Conservation (phyloP, 2,888 invertebrate species). For the Ceraclea dissimilis region DNA sequence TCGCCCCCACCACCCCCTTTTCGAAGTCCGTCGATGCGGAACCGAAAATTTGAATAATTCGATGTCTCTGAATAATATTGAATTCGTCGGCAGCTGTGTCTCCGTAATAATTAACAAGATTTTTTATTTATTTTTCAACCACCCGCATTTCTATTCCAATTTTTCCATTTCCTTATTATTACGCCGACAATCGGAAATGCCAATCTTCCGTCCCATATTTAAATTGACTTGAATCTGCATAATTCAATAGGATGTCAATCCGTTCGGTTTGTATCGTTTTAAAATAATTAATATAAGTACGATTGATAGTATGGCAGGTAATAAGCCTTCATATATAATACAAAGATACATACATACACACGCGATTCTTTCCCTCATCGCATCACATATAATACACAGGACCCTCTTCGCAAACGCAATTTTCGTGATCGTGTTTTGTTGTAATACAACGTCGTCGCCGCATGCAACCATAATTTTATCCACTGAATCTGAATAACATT, state of each 20-base stretch:
- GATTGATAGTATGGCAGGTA: no score
- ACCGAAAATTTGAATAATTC: constrained; percentile 25
- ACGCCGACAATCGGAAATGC: constrained; percentile 13
- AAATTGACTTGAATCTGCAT: constrained; percentile 27
- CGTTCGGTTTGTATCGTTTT: constrained; percentile 42
- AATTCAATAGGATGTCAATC: constrained; percentile 26
- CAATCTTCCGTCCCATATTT: constrained; percentile 23
- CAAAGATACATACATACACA: no score
- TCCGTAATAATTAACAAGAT: constrained; percentile 26
- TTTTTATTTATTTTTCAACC: constrained; percentile 12
- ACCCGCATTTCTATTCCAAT: constrained; percentile 19
- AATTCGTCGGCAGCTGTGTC: constrained; percentile 22
- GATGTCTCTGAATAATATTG: constrained; percentile 24
- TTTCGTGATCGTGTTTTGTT: no score
- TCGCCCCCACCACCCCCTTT: not conserved
- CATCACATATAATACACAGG: no score
- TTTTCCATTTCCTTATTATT: constrained; percentile 12
- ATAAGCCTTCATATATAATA: no score
- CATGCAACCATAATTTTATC: no score
- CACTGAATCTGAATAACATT: no score
- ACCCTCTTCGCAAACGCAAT: no score
- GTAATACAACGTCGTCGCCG: no score
- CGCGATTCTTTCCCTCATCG: no score
- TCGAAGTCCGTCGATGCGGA: constrained; percentile 19
- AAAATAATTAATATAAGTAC: constrained; percentile 16